Conservation (phyloP, 1,140 invertebrate genomes). For the Limonius californicus region DNA sequence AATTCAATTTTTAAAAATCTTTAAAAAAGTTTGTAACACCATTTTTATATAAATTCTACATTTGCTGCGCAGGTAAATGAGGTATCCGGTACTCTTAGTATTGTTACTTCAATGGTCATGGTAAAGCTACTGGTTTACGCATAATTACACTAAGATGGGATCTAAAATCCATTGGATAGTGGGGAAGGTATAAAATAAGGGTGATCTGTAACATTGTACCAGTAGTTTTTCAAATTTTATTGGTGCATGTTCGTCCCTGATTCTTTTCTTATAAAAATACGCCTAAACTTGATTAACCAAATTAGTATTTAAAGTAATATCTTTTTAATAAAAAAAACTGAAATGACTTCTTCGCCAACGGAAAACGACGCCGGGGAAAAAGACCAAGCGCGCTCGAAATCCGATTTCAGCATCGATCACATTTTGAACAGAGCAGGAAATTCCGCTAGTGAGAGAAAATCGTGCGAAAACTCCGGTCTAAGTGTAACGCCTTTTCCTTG, state of each 20-base stretch:
- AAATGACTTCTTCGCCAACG: slow-evolving; percentile 17
- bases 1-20: no score
- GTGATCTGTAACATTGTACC: slow-evolving; percentile 19
- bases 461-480: slow-evolving; percentile 18
- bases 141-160: slow-evolving; percentile 34
- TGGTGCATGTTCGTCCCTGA: no score
- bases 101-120: slow-evolving; percentile 10
- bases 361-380: slow-evolving; percentile 12
- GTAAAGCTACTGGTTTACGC: slow-evolving; percentile 36
- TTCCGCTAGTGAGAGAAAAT: slow-evolving; percentile 32
- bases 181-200: slow-evolving; percentile 30
- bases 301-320: no score
- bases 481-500: slow-evolving; percentile 49
- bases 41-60: no score
- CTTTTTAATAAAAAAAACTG: slow-evolving; percentile 13
- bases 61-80: no score
- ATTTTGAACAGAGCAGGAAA: slow-evolving; percentile 48
- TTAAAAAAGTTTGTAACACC: no score
- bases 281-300: no score
- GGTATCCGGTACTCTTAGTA: no score
- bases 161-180: slow-evolving; percentile 18
- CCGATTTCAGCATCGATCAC: slow-evolving; percentile 53
- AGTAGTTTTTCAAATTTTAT: slow-evolving; percentile 21
- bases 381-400: not conserved
- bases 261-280: no score